phyloP scores from a whole-genome alignment of 2,113 vertebrate species.

The Syngnathoides biaculeatus region DNA sequence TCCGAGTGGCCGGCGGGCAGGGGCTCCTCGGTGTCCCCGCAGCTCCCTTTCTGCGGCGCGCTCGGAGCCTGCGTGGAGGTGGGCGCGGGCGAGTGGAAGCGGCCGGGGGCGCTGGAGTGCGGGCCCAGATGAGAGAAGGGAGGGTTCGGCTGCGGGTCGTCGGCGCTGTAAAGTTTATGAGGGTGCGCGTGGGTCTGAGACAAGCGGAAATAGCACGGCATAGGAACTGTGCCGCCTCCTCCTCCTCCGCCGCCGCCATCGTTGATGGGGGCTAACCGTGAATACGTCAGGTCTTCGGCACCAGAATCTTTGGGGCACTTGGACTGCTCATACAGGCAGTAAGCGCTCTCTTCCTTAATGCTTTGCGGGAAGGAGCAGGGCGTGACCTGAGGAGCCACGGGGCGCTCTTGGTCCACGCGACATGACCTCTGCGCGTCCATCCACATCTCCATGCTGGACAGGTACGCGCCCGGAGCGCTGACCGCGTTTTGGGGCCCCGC shows the following conservation, averaged over 20 bases:
- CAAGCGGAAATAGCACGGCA: conserved; percentile 97
- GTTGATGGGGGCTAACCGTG: conserved; percentile 73
- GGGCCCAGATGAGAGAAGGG: conserved; percentile 78
- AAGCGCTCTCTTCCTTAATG: conserved; percentile 97
- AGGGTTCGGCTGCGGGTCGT: conserved; percentile 77
- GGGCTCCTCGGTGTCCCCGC: conserved; percentile 72
- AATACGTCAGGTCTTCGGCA: conserved; percentile 83
- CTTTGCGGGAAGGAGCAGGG: conserved; percentile 90
- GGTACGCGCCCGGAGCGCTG: conserved; percentile 80
- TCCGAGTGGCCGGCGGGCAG: conserved; percentile 84
- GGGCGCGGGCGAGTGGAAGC: conserved; percentile 83
- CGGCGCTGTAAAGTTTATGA: conserved; percentile 84
- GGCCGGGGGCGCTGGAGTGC: conserved; percentile 78
- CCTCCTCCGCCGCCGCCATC: conserved; percentile 45
- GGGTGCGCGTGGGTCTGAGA: conserved; percentile 92
- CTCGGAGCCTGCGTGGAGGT: conserved; percentile 65
- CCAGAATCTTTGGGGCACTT: conserved; percentile 87
- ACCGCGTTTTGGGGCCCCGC: conserved; percentile 78
- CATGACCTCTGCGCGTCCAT: conserved; percentile 91
- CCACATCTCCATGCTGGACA: conserved; percentile 93
- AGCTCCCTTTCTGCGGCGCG: conserved; percentile 73
- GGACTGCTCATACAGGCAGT: conserved; percentile 92
- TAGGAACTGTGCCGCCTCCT: conserved; percentile 78
- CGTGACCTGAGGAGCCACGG: conserved; percentile 78
- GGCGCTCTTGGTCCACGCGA: conserved; percentile 87